Percentiles rank a stretch among this genome's conserved stretches.
Conservation (phyloP, 2,113 vertebrate genomes). For the Cnemophilus loriae region DNA sequence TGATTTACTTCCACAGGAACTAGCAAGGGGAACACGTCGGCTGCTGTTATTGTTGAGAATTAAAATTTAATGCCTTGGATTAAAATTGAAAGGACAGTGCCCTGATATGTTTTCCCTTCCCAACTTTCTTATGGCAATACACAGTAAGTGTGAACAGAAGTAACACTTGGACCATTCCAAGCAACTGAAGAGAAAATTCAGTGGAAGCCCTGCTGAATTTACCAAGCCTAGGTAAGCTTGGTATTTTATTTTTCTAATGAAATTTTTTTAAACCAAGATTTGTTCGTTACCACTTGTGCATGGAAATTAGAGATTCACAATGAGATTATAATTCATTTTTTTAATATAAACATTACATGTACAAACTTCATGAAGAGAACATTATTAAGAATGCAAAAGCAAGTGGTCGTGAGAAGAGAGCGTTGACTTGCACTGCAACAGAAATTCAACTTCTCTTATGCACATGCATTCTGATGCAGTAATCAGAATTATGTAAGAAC, state of each 20-base stretch:
- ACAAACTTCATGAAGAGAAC: neutral
- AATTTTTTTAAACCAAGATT: neutral
- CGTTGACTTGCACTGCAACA: neutral
- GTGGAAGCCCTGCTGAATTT: constrained; percentile 1
- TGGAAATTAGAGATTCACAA: neutral
- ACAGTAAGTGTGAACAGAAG: neutral
- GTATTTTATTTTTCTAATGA: constrained; percentile 3
- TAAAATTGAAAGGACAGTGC: neutral
- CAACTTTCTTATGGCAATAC: neutral
- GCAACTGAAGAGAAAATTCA: neutral
- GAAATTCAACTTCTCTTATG: neutral
- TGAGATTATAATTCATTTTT: neutral
- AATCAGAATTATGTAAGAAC: neutral
- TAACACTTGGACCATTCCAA: neutral
- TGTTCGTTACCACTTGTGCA: neutral
- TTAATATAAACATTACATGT: neutral
- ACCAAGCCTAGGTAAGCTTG: neutral
- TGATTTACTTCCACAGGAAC: neutral
- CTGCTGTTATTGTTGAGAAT: neutral
- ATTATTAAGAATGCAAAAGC: neutral
- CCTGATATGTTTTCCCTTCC: neutral
- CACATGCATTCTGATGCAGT: neutral
- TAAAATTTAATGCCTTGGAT: neutral
- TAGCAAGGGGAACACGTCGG: neutral
- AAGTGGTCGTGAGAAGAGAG: neutral